Base-by-base conservation (phyloP, 2,888 invertebrate species). In the Melanophora roralis region DNA sequence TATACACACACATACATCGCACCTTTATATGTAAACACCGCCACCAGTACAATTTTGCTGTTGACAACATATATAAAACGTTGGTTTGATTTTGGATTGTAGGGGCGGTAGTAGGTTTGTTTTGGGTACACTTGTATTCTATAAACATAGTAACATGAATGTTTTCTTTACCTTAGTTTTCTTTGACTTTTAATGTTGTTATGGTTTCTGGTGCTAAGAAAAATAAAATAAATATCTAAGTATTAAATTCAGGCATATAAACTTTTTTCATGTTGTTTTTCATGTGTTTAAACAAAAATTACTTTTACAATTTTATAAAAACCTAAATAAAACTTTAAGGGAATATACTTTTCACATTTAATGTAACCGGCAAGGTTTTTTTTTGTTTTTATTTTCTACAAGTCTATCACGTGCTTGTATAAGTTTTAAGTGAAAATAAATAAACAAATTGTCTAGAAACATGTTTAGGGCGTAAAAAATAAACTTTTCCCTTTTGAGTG, bases 11-110 rank as follows among this genome's bases (percentile, higher is more conserved):
- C 12, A 14, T 64, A 57, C 62, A 64, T 76, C 75, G 51, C 57
- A 75, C 75, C 62, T 47, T 14, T 21, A 68, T 47, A 64, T 32
- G 67, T 72, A 80, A 69, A 71, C 65, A 67, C 65, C 65, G 60
- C 65, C 47, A 75, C 72, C 45, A 68, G 72, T 62, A 75, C 43
- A 68, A 76, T 59, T 62, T 72, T 62, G 45, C 67, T 80, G 76
- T 80, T 76, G 76, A 80, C 80, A 80, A 80, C 72, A 49, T 80
- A 76, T 68, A 80, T 75, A 80, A 74, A 78, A 76, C 27, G 69
- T 80, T 76, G 72, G 60, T 47, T 68, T 62, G 75, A 51, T 72
- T 75, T 49, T 62, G 47, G 19, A 62, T 67, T 60, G 38, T 43
- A 57, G 38, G 14, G 59, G 36, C 0, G 64, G 34, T 69, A 49